phyloP scores from a whole-genome alignment of 2,113 vertebrate species.

The Pangasianodon hypophthalmus region DNA sequence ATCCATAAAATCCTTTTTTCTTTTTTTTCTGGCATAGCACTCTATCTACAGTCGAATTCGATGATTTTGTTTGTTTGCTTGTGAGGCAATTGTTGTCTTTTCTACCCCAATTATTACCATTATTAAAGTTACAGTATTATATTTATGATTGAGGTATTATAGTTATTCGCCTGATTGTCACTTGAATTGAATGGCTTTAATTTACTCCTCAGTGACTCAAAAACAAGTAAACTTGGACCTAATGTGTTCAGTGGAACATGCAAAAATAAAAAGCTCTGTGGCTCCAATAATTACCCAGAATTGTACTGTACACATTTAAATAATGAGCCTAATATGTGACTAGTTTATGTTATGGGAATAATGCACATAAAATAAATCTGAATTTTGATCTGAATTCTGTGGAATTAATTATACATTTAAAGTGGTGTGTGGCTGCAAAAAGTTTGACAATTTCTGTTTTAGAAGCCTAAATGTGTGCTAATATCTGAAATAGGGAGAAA shows the following conservation, averaged over 20 bases:
- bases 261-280: neutral
- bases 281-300: neutral
- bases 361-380: neutral
- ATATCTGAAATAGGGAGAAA: neutral
- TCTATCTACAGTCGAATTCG: neutral
- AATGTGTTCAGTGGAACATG: neutral
- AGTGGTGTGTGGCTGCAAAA: neutral
- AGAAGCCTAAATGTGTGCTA: neutral
- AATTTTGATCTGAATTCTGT: neutral
- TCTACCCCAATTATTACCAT: neutral
- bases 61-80: slow-evolving; percentile 35
- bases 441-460: neutral
- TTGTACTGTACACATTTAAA: neutral
- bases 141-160: neutral
- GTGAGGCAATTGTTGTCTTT: slow-evolving; percentile 43
- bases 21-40: slow-evolving; percentile 40
- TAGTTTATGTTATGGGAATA: neutral
- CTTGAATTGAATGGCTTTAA: neutral
- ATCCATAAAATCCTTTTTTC: neutral
- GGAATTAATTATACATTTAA: neutral
- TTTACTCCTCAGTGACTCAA: neutral
- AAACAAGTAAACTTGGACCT: neutral
- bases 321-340: neutral
- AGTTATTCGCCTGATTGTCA: neutral
- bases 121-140: neutral